Base-by-base conservation (phyloP, 1,140 invertebrate genomes). In the Saccostrea echinata region DNA sequence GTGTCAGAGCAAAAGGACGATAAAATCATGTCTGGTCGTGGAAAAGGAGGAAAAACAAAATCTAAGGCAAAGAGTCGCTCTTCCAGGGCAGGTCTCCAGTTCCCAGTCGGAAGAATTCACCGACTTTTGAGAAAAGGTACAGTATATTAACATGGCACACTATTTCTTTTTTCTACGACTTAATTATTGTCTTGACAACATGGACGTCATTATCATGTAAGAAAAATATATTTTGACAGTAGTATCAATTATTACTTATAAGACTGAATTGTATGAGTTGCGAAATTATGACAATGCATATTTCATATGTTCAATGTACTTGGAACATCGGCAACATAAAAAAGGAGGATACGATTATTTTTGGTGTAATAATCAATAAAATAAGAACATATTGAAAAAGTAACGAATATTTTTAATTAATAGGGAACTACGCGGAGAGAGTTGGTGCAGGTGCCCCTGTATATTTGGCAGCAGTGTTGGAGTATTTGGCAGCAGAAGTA, bases 1-100 rank as follows among this genome's bases (percentile, higher is more conserved):
- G 68, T 30, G 68, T 76, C 11, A 4, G 16, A 76, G 68, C 68
- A 76, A 30, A 76, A 30, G 30, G 51, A 84, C 83, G 83, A 24
- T 21, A 61, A 71, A 57, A 43, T 51, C 35, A 93, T 93, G 92
- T 91, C 92, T 90, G 92, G 92, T 55, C 90, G 92, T 84, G 92
- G 92, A 35, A 93, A 93, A 91, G 92, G 93, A 84, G 95, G 95
- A 71, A 97, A 97, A 95, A 95, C 95, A 0, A 97, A 96, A 94
- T 95, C 95, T 90, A 95, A 95, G 91, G 91, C 92, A 12, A 95
- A 95, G 89, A 94, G 90, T 51, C 88, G 94, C 18, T 94, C 94
- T 30, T 92, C 91, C 24, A 87, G 95, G 30, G 95, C 95, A 71
- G 95, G 95, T 68, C 90, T 95, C n/a, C 94, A 95, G 86, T 95